A percentile compares a stretch with the other conserved stretches of the same genome.
Evolutionary conservation across 2,888 invertebrate species (phyloP).

Genomic region (Metacarcinus magister): DNA sequence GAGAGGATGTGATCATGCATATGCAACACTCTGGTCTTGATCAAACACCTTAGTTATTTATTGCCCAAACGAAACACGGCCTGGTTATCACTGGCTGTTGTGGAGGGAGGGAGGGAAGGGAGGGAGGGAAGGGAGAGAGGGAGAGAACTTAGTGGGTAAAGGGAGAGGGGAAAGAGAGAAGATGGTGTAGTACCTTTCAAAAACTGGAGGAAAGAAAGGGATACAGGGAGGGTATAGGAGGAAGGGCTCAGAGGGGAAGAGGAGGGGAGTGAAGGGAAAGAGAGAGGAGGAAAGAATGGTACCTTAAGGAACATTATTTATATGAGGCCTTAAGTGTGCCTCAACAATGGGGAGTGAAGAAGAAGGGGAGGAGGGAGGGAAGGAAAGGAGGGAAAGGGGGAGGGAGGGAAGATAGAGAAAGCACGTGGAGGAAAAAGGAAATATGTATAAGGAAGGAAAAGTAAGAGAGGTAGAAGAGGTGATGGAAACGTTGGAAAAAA

Average conservation of each 20-base stretch:
- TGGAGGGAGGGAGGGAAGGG: neutral
- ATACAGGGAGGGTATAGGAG: neutral
- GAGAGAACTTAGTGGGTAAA: neutral
- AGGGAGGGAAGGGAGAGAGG: neutral
- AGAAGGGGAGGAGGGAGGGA: neutral
- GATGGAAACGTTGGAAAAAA: neutral
- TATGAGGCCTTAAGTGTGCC: neutral
- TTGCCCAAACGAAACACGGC: neutral
- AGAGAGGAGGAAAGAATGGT: neutral
- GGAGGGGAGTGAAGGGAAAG: neutral
- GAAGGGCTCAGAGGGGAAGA: neutral
- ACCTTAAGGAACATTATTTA: neutral
- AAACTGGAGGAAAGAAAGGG: slow-evolving; percentile 4
- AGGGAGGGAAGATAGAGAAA: neutral
- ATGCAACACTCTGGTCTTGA: slow-evolving; percentile 37
- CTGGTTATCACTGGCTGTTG: slow-evolving; percentile 32
- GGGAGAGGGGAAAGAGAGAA: neutral
- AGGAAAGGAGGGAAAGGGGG: neutral
- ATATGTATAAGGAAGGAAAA: neutral
- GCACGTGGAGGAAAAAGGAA: neutral
- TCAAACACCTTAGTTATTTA: slow-evolving; percentile 43
- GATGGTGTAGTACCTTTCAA: neutral
- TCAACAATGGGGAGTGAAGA: neutral
- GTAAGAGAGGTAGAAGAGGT: no score
- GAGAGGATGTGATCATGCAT: slow-evolving; percentile 50